Evolutionary conservation across 2,888 invertebrate species (phyloP).

Genomic region (Netelia fuscicornis): DNA sequence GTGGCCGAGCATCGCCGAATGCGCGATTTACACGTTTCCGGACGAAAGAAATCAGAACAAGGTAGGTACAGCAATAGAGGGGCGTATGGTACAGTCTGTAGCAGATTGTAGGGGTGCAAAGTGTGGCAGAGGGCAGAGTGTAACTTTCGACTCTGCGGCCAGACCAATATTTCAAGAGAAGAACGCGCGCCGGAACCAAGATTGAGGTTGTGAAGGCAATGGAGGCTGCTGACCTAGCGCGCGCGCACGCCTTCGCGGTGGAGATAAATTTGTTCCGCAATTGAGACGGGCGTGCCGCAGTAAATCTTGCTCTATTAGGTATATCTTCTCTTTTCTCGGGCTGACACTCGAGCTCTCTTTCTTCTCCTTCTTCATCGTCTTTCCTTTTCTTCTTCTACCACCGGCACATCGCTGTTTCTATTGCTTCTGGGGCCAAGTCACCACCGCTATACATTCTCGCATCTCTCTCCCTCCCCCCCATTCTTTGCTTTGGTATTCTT

Average conservation of each 20-base stretch:
- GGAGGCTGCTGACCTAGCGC: slow-evolving; percentile 78
- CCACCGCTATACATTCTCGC: slow-evolving; percentile 34
- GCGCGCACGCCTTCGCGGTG: slow-evolving; percentile 72
- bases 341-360: slow-evolving; percentile 43
- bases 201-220: slow-evolving; percentile 82
- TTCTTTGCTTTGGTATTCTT: background rate
- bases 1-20: slow-evolving; percentile 38
- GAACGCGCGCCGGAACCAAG: slow-evolving; percentile 77
- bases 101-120: slow-evolving; percentile 35
- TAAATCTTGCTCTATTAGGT: slow-evolving; percentile 83
- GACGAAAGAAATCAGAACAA: slow-evolving; percentile 6
- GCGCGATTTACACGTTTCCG: slow-evolving; percentile 55
- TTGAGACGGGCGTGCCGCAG: slow-evolving; percentile 82
- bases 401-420: slow-evolving; percentile 51
- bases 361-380: slow-evolving; percentile 37
- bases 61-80: background rate
- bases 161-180: slow-evolving; percentile 82
- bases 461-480: slow-evolving; percentile 24
- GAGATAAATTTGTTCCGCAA: slow-evolving; percentile 84
- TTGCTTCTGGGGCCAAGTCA: slow-evolving; percentile 46
- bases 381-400: slow-evolving; percentile 16
- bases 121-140: slow-evolving; percentile 63
- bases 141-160: slow-evolving; percentile 82
- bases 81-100: slow-evolving; percentile 1
- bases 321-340: slow-evolving; percentile 75